Base-by-base conservation (phyloP, 2,797 vertebrate genomes). In the Danio aesculapii region DNA sequence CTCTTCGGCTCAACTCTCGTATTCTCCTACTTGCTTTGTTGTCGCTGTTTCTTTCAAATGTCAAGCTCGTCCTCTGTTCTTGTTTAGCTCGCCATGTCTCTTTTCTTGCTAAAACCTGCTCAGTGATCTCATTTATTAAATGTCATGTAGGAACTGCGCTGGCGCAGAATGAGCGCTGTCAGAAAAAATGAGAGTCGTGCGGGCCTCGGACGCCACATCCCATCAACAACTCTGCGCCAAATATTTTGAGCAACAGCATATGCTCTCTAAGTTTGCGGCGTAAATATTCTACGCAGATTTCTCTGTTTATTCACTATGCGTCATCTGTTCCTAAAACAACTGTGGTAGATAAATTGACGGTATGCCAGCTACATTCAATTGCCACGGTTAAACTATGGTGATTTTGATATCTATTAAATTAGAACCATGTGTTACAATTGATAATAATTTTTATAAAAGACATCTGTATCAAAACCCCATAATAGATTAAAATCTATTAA, bases 71-170 rank as follows among this genome's bases (percentile, higher is more conserved):
- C 77, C 81, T 75, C 53, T 81, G 82, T 83, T 82, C 75, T 84
- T 83, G 71, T 84, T 84, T 77, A 67, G 80, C 78, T 84, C 63
- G 57, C 47, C 53, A 21, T 62, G 62, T 77, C 78, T 79, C 68
- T 74, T 63, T 74, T 41, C 59, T 49, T 74, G 77, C 66, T 75
- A 83, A 85, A 86, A 84, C 79, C 77, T 77, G 69, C 79, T 82
- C 64, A 63, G 58, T 82, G 77, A 85, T 88, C 83, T 87, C 61
- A 86, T 86, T 87, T 86, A 88, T 87, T 86, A 88, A 88, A 89
- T 89, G 84, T 86, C 87, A 87, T 83, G 88, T 70, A 68, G 53
- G 70, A 74, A 86, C 79, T 81, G 86, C 83, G 85, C 84, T 86
- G 87, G 84, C 79, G 83, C 87, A 84, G 79, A 76, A 71, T 84